Evolutionary conservation across 2,888 invertebrate species (phyloP), one percentile per base, ranked within the genome.

Genomic region (Cheilosia grossa): DNA sequence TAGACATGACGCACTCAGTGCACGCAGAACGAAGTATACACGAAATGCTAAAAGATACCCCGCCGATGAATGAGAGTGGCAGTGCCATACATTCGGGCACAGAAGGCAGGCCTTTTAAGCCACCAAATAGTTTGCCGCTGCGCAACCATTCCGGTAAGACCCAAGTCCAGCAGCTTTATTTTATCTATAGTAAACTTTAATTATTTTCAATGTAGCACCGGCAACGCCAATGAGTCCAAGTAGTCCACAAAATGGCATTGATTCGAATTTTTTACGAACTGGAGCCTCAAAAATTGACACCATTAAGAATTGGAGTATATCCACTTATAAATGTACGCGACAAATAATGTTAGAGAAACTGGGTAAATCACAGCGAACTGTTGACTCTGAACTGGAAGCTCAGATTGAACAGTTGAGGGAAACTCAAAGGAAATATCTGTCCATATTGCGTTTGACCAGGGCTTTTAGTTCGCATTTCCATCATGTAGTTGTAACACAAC

Each of bases 321-420:
- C 98, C 82, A 99, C 99, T 0, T 99, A 98, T 92, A 99, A 99
- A 92, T 99, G 99, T 91, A 99, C 99, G 6, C 97, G 97, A 89
- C 99, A 99, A 92, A 94, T 98, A 81, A 95, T 99, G 92, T 96
- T 98, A 88, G 99, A 99, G 91, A 98, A 98, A 91, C 93, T 99
- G 73, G 99, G 99, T 19, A 99, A 98, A 93, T 96, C 96, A 54
- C 97, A 97, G 9, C 94, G 97, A 80, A 98, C 97, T 53, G 96
- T 97, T 63, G 97, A 98, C 91, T 95, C 97, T 1, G 99, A 99
- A 92, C 92, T 99, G 89, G 99, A 99, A 93, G 95, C 96, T 17
- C 97, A 98, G 92, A 99, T 99, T 88, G 98, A 98, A 91, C 94
- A 95, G 88, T 92, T 99, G 81, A 94, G 98, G 86, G 99, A 99